A percentile compares a stretch with the other conserved stretches of the same genome.
These are phyloP conservation scores for Halisarca cf. caerulea DNA, from an alignment of 37 sponge, comb jelly and placozoan genomes.

Conservation along the genomic window DNA sequence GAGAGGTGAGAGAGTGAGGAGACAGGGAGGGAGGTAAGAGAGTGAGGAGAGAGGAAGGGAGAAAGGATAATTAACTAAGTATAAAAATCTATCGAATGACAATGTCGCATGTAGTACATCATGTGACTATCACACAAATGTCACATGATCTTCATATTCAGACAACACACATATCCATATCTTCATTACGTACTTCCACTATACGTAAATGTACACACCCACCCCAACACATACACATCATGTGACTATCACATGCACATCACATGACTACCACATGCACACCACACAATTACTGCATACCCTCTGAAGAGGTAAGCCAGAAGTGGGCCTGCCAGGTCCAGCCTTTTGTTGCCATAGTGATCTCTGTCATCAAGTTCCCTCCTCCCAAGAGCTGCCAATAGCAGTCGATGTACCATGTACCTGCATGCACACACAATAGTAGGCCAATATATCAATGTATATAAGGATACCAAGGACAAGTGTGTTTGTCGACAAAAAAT, in stretches of 20 bases:
- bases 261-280: not conserved
- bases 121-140: no score
- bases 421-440: slow-evolving; percentile 39
- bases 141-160: no score
- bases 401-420: slow-evolving; percentile 98
- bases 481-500: not conserved
- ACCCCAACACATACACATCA: not conserved
- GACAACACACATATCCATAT: no score
- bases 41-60: no score
- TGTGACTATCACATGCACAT: not conserved
- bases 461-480: not conserved
- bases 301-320: slow-evolving; percentile 97
- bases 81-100: no score
- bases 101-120: no score
- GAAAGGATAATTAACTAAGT: no score
- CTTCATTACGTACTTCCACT: no score
- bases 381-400: slow-evolving; percentile 91
- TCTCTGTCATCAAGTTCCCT: slow-evolving; percentile 99
- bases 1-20: no score
- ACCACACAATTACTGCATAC: slow-evolving; percentile 40
- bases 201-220: not conserved
- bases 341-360: slow-evolving; percentile 99
- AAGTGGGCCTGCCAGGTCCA: slow-evolving; percentile 98
- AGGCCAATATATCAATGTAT: not conserved
- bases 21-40: no score